Conservation (phyloP, 2,113 vertebrate species). For the Petrocephalus zakoni region DNA sequence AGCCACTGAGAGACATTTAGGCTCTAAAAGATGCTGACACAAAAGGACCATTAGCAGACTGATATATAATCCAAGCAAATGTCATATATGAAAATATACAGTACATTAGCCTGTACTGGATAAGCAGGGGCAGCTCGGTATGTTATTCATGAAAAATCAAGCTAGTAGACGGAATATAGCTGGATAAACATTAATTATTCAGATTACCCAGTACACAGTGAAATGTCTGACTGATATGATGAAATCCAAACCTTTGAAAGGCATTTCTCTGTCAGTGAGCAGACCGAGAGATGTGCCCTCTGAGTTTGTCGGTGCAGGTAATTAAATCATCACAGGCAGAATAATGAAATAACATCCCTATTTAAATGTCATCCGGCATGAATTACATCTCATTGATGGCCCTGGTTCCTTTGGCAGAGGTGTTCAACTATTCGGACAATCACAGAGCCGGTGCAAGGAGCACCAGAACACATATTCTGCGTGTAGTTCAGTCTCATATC, state of each 20-base stretch:
- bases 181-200: background rate
- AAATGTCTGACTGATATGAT: background rate
- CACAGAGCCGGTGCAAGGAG: background rate
- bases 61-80: background rate
- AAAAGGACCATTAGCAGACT: background rate
- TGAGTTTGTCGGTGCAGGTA: background rate
- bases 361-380: background rate
- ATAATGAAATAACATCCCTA: background rate
- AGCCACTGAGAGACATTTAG: background rate
- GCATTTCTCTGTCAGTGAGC: background rate
- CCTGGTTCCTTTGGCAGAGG: background rate
- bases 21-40: background rate
- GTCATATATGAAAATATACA: background rate
- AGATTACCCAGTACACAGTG: background rate
- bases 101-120: background rate
- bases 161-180: constrained; percentile 27
- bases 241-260: background rate
- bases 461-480: background rate
- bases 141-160: constrained; percentile 34
- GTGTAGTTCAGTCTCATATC: background rate
- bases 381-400: background rate
- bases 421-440: background rate
- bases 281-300: background rate
- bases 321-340: constrained; percentile 11
- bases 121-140: background rate